Evolutionary conservation across 23 tunicate genomes (phyloP).

Genomic region (Phallusia fumigata): DNA sequence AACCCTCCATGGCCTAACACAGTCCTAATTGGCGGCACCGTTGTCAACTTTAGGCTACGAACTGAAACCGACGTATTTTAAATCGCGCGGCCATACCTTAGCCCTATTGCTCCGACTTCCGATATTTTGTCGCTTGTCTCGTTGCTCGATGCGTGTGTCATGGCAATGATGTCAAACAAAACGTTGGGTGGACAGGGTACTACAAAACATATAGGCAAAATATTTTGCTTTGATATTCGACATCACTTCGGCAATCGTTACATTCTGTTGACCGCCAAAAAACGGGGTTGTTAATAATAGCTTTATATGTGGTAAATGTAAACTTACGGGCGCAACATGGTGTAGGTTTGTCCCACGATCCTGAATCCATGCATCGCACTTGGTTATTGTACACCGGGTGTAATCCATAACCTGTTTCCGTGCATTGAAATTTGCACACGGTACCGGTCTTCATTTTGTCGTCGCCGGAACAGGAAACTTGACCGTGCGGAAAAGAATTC

Average conservation of each 20-base stretch:
- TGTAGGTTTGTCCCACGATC: conserved; percentile 2
- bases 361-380: not conserved
- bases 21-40: no score
- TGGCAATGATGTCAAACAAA: not conserved
- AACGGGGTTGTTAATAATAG: no score
- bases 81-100: not conserved
- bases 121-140: not conserved
- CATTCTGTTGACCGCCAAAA: no score
- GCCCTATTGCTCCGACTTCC: not conserved
- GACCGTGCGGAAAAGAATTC: not conserved
- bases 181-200: conserved; percentile 16
- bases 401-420: not conserved
- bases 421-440: not conserved
- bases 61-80: not conserved
- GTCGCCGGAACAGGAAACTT: not conserved
- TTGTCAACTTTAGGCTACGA: no score
- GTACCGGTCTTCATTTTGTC: not conserved
- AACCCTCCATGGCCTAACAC: no score
- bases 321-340: not conserved
- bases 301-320: not conserved
- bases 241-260: no score
- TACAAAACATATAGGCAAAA: not conserved
- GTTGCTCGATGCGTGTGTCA: not conserved
- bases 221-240: no score
- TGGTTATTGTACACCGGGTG: not conserved